Evolutionary conservation across 2,888 invertebrate species (phyloP), one percentile per base, ranked within the genome.

Genomic region (Platycheirus rosarum): DNA sequence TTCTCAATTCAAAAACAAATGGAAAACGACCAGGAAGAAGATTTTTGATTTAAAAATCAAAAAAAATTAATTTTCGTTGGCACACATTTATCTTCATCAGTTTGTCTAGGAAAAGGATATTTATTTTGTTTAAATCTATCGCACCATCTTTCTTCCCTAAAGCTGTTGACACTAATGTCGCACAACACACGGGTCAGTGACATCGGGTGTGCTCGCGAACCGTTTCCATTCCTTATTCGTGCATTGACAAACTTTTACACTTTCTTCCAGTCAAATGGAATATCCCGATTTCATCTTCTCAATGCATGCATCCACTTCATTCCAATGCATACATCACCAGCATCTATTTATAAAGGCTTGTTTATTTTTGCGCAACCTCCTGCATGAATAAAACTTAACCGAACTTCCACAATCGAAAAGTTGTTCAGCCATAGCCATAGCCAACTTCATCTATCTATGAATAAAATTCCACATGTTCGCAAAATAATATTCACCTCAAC

Each of bases 391-490:
- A 20, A 57, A 70, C 76, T 53, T 62, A 71, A 53, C 53, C 42
- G 35, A 73, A 73, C 55, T 78, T 78, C n/a, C 32, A 75, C 80
- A 75, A 75, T 80, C 46, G 65, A 80, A 66, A 80, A 80, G 49
- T 80, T 75, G 46, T 69, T 80, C 75, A 69, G 70, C 65, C 75
- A 60, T 65, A 60, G 65, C 80, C 51, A 63, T 65, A 60, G 65
- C 80, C 51, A 63, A 75, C 75, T 75, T 60, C 80, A 66, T 70
- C 80, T 75, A 66, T 70, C 80, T 65, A 80, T 70, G 65, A 80
- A 80, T 75, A 75, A 80, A 75, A 80, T 75, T 70, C n/a, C 53
- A 53, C 65, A 74, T 80, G 75, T 60, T 69, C 46, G 40, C 37
- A 73, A 48, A 62, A 46, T 66, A 53, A 60, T 77, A 60, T 23